Base-by-base conservation (phyloP, 92 coral and sea anemone species). In the Micromussa lordhowensis region DNA sequence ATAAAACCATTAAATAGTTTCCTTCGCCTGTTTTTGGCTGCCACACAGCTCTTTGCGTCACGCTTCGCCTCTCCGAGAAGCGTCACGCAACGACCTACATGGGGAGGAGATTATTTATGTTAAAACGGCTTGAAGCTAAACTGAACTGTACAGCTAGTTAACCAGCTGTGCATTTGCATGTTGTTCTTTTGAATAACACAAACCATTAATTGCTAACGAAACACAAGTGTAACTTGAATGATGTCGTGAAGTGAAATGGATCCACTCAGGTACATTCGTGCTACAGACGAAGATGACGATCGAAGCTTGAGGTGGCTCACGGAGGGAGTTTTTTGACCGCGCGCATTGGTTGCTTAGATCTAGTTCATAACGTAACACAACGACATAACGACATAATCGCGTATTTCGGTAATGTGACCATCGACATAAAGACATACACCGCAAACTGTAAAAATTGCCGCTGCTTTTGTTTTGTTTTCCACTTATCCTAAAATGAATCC, bases 241-340 rank as follows among this genome's bases (percentile, higher is more conserved):
- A 73, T 73, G 44, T 36, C 14, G 7, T 18, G 38, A 21, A 10
- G 49, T 26, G 15, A 28, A 34, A 8, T 19, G 9, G 38, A 73
- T 73, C 78, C 1, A 34, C 3, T 73, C 78, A 18, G 78, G 35
- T 18, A 8, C 78, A 73, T 73, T 38, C 49, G 78, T 73, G 78
- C 36, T 73, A 36, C 78, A 29, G 44, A 38, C 51, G 51, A 73
- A 73, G 78, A 16, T 66, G 78, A 29, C 36, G 78, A 38, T 17
- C 51, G 26, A 73, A 34, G 49, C 49, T 73, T 73, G 38, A 73
- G 78, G 78, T 73, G 78, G 78, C 53, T 73, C n/a, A n/a, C 48
- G 10, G n/a, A n/a, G n/a, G 34, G 49, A 17, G 71, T 0, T 32
- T 34, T 72, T 35, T 64, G 29, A 64, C 70, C 32, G 51, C 36